Conservation (phyloP, 2,888 invertebrate genomes). For the Drosophila hamatofila region DNA sequence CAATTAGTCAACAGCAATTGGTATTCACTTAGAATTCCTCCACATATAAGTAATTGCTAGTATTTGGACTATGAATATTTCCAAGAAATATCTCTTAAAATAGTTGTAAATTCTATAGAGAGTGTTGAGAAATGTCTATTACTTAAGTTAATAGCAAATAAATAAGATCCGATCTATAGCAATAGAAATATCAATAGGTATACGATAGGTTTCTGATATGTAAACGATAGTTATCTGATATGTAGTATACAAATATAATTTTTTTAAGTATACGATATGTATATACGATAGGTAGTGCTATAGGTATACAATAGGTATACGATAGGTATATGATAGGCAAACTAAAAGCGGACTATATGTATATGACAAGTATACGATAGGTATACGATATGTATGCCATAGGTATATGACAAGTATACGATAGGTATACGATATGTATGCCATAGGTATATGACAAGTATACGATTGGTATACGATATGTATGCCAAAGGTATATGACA, state of each 20-base stretch:
- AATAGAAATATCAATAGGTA: no score
- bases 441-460: background rate
- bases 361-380: background rate
- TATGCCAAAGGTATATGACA: background rate
- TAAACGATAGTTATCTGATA: no score
- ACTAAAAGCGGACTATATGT: no score
- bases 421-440: background rate
- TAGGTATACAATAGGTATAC: background rate
- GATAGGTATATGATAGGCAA: background rate
- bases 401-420: background rate
- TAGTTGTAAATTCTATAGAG: background rate
- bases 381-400: background rate
- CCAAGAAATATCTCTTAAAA: background rate
- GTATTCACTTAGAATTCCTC: fast-evolving
- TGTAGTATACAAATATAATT: no score
- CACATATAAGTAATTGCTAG: background rate
- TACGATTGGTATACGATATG: background rate
- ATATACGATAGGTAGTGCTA: no score
- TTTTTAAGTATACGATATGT: no score
- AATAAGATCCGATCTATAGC: no score
- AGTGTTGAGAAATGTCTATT: background rate
- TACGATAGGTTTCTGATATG: no score
- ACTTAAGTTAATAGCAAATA: background rate
- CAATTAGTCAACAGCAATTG: background rate
- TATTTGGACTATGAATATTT: background rate